phyloP scores from a whole-genome alignment of 1,140 invertebrate genomes.

The Zaprionus vittiger region DNA sequence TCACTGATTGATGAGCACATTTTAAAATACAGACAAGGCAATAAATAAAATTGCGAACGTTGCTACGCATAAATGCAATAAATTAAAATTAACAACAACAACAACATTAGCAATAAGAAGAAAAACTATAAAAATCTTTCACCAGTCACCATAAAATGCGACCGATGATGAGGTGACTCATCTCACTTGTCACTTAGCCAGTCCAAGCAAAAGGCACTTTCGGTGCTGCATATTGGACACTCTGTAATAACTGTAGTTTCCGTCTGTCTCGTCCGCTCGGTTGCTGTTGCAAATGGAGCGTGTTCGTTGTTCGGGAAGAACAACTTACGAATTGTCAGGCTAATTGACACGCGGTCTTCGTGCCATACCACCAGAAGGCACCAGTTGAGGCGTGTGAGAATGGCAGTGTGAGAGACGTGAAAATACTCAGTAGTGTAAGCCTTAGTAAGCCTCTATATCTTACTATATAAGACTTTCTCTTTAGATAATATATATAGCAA shows the following conservation, averaged over 20 bases:
- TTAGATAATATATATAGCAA: too few relatives aligned
- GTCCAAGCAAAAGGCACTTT: conserved; percentile 16
- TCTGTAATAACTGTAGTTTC: conserved; percentile 7
- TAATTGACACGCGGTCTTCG: conserved; percentile 50
- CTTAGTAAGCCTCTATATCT: not conserved
- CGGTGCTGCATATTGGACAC: conserved; percentile 1
- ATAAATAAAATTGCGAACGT: conserved; percentile 71
- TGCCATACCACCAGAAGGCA: not conserved
- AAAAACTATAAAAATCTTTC: conserved; percentile 79
- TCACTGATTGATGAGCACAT: conserved; percentile 77
- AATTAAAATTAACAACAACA: conserved; percentile 54
- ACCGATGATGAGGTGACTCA: conserved; percentile 48
- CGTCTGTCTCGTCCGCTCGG: conserved; percentile 19
- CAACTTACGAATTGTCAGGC: conserved; percentile 49
- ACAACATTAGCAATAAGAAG: not conserved
- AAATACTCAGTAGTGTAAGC: not conserved
- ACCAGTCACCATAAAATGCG: conserved; percentile 45
- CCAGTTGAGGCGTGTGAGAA: not conserved
- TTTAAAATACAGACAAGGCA: conserved; percentile 68
- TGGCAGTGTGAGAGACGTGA: not conserved
- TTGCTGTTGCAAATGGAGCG: conserved; percentile 33
- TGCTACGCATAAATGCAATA: conserved; percentile 73
- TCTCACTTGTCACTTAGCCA: conserved; percentile 1
- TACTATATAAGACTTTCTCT: not conserved
- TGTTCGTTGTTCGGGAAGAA: conserved; percentile 40